phyloP scores from a whole-genome alignment of 2,888 invertebrate species.

The Dicranocentrus wangi region DNA sequence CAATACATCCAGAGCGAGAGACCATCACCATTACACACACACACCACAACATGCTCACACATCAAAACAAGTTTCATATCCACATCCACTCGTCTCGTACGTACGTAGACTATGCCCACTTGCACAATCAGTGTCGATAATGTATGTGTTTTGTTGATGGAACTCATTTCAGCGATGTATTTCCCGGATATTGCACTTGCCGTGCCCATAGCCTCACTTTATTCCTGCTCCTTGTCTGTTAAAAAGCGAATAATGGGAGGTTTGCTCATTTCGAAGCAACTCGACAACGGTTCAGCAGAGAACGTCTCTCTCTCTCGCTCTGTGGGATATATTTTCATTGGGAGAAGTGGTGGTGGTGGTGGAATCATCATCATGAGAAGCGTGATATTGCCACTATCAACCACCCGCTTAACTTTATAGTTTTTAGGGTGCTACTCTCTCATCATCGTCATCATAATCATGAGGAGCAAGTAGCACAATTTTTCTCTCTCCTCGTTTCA shows the following conservation, averaged over 20 bases:
- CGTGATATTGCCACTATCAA: constrained; percentile 18
- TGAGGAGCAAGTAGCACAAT: constrained; percentile 9
- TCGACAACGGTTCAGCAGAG: constrained; percentile 25
- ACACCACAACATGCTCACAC: background rate
- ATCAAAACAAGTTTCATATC: constrained; percentile 1
- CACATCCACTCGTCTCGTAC: background rate
- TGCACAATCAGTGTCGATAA: constrained; percentile 62
- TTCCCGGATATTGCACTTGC: constrained; percentile 72
- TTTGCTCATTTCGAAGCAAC: background rate
- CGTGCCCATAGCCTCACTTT: constrained; percentile 40
- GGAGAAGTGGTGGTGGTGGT: constrained; percentile 11
- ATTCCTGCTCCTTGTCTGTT: constrained; percentile 8
- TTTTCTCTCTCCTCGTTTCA: background rate
- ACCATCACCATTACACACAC: background rate
- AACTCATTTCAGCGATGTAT: constrained; percentile 66
- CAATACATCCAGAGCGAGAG: background rate
- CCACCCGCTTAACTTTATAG: constrained; percentile 1
- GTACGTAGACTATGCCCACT: constrained; percentile 9
- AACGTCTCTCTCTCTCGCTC: constrained; percentile 24
- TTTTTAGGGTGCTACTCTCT: background rate
- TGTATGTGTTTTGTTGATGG: constrained; percentile 46
- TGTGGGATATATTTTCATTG: constrained; percentile 59
- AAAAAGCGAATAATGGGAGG: background rate
- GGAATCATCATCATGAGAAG: constrained; percentile 1
- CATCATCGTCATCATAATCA: constrained; percentile 46